Evolutionary conservation across 2,888 invertebrate genomes (phyloP), one percentile per base, ranked within the genome.

Genomic region (Lutraria lutraria): DNA sequence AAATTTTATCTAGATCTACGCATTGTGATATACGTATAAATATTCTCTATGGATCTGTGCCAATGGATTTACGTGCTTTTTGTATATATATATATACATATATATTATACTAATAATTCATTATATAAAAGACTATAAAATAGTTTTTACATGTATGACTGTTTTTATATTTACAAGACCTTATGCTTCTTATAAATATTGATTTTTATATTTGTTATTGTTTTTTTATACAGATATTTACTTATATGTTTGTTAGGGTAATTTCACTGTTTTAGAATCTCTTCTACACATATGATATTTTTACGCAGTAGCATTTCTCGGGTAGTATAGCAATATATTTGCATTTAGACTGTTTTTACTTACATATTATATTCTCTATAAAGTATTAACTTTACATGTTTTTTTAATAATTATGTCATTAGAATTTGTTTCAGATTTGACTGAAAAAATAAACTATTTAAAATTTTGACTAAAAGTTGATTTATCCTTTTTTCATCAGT

Each of bases 321-420:
- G 63, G 63, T 76, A 76, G 76, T 76, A n/a, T 76, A 76, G 76
- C 76, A 76, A 76, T 76, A 76, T 31, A 76, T 76, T 31, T 19
- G 76, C 34, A 76, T 76, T 76, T 76, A 76, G 29, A 31, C 16
- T 76, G 25, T 76, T 34, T 76, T 19, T 34, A 34, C 29, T 15
- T 34, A 31, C 31, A 34, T 76, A 60, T 8, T 68, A 25, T 12
- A 25, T 68, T 68, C 19, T 63, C 25, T 25, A 68, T 25, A 25
- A n/a, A 68, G 63, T 68, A 25, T 43, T 43, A 43, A 43, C 43
- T 43, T 4, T 13, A 56, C 6, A 68, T 68, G 63, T 68, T 68
- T 68, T 21, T 68, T 68, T 68, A 25, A 25, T 68, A 68, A 12
- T 25, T n/a, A n/a, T n/a, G n/a, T 25, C n/a, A 8, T 68, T 13